phyloP scores from a whole-genome alignment of 2,113 vertebrate species.

The Blennius ocellaris region DNA sequence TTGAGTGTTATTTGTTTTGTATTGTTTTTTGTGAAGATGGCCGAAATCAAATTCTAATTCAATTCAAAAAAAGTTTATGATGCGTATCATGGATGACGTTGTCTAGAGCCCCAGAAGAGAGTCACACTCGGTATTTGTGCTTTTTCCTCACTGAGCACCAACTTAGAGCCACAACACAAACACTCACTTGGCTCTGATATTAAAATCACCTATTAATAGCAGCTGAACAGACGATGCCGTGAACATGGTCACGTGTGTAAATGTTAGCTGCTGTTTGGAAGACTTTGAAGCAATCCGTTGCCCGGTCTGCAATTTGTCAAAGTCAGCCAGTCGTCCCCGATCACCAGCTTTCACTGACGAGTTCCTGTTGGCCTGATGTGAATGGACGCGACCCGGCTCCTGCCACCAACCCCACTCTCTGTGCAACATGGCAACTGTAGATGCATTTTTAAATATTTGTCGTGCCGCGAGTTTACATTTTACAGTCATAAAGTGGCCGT shows the following conservation, averaged over 20 bases:
- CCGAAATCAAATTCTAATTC: no score
- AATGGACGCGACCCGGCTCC: not conserved
- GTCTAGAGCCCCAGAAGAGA: conserved; percentile 48
- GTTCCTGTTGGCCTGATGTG: conserved; percentile 8
- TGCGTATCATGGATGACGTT: conserved; percentile 45
- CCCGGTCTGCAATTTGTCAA: conserved; percentile 29
- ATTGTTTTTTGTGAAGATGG: no score
- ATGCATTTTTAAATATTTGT: conserved; percentile 57
- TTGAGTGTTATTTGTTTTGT: no score
- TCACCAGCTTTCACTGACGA: conserved; percentile 16
- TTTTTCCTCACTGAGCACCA: conserved; percentile 25
- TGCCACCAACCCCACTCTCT: not conserved
- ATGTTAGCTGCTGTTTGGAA: conserved; percentile 18
- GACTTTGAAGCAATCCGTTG: conserved; percentile 15
- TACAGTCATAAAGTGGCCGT: conserved; percentile 57
- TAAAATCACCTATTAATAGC: conserved; percentile 34
- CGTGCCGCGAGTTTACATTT: conserved; percentile 51
- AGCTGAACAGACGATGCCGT: conserved; percentile 5
- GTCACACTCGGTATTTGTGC: conserved; percentile 41
- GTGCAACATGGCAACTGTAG: conserved; percentile 9
- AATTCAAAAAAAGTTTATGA: no score
- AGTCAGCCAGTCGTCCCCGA: not conserved
- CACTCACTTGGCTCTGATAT: conserved; percentile 22
- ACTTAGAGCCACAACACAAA: conserved; percentile 35
- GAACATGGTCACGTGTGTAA: no score